A percentile compares a stretch with the other conserved stretches of the same genome.
Evolutionary conservation across 2,888 invertebrate species (phyloP).

Genomic region (Tenodera sinensis): DNA sequence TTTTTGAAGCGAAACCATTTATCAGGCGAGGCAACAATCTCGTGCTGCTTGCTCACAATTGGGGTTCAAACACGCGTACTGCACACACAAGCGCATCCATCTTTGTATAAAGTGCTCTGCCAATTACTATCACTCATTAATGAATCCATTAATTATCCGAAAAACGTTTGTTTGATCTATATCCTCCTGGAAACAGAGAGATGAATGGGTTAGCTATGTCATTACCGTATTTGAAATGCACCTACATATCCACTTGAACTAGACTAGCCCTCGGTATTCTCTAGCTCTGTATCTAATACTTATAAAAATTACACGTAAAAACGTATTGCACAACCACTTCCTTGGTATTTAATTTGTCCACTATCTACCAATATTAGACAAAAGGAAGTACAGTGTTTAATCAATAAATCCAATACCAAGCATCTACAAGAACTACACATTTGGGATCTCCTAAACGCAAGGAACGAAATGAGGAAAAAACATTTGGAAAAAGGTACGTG

Average conservation of each 20-base stretch:
- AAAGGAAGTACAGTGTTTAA: too few species aligned
- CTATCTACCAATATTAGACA: too few species aligned
- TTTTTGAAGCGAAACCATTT: constrained; percentile 1
- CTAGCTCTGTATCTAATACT: too few species aligned
- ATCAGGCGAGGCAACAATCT: neutral
- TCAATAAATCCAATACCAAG: too few species aligned
- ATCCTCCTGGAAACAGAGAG: neutral
- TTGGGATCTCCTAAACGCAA: too few species aligned
- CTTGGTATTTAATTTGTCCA: too few species aligned
- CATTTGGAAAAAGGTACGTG: too few species aligned
- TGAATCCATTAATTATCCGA: constrained; percentile 10
- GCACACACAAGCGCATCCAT: neutral
- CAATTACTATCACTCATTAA: constrained; percentile 12
- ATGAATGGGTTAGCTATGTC: neutral
- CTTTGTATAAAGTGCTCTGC: constrained; percentile 4
- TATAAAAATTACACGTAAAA: too few species aligned
- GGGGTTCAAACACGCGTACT: neutral
- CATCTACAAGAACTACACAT: too few species aligned
- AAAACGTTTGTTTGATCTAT: constrained; percentile 1
- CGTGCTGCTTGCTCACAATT: neutral
- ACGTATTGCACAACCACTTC: too few species aligned
- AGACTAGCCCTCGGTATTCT: too few species aligned
- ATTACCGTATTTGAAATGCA: neutral
- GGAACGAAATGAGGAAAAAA: too few species aligned
- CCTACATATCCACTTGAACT: neutral